phyloP scores from a whole-genome alignment of 2,113 vertebrate species.

The Ptilonorhynchus violaceus region DNA sequence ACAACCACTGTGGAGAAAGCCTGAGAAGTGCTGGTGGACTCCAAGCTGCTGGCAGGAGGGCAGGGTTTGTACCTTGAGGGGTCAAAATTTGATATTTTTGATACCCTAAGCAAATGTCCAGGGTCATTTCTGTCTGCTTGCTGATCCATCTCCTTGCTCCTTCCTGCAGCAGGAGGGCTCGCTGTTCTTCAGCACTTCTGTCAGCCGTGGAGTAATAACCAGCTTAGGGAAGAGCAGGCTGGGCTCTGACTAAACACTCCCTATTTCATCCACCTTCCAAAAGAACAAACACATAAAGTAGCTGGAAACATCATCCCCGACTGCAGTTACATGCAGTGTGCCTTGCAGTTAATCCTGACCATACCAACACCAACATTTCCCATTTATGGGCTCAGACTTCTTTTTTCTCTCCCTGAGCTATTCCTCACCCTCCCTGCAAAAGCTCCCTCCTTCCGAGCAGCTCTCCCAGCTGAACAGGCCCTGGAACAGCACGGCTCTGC shows the following conservation, averaged over 20 bases:
- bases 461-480: not conserved
- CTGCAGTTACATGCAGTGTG: not conserved
- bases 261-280: not conserved
- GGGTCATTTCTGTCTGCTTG: not conserved
- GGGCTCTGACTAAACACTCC: not conserved
- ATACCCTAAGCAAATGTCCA: not conserved
- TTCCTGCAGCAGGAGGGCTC: not conserved
- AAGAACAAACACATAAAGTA: conserved; percentile 30
- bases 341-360: not conserved
- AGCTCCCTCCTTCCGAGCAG: not conserved
- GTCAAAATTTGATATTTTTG: not conserved
- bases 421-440: not conserved
- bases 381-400: not conserved
- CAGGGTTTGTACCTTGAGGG: not conserved
- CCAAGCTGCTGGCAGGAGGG: not conserved
- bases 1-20: not conserved
- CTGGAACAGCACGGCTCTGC: not conserved
- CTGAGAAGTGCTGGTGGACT: not conserved
- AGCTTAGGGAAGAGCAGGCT: not conserved
- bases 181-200: not conserved
- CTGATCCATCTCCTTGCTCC: not conserved
- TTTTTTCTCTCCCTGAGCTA: not conserved
- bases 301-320: not conserved
- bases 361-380: not conserved
- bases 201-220: not conserved